These are phyloP conservation scores for Campoletis raptor DNA, from an alignment of 2,888 invertebrate species.

Conservation along the genomic window DNA sequence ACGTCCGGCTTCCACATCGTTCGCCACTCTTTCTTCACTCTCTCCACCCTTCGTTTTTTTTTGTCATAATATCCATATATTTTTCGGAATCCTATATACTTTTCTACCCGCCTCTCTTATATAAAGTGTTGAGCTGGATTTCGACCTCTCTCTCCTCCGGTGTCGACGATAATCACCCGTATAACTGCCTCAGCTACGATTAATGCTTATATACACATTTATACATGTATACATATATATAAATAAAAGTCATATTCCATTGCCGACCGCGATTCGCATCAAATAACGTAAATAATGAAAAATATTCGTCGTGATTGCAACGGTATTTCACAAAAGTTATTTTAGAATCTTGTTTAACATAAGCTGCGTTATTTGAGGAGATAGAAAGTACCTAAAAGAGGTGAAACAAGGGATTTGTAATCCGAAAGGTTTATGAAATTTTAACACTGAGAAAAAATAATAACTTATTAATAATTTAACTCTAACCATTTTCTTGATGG, in stretches of 20 bases:
- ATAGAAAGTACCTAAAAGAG: not conserved
- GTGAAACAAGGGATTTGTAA: not conserved
- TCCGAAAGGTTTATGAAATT: not conserved
- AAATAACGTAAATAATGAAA: not conserved
- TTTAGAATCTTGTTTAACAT: not conserved
- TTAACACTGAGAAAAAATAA: too few species aligned
- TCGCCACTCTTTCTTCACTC: constrained; percentile 31
- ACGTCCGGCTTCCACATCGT: constrained; percentile 58
- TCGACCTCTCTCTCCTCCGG: constrained; percentile 36
- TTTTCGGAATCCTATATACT: constrained; percentile 6
- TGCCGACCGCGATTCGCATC: not conserved
- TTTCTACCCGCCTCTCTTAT: constrained; percentile 4
- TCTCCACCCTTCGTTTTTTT: constrained; percentile 9
- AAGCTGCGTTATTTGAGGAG: too few species aligned
- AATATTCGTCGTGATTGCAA: constrained; percentile 49
- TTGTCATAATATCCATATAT: constrained; percentile 17
- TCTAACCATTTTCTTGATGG: too few species aligned
- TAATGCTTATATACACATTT: constrained; percentile 14
- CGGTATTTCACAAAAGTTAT: constrained; percentile 29
- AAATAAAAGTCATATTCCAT: not conserved
- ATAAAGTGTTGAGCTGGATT: constrained; percentile 1
- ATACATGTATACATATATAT: not conserved
- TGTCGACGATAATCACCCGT: constrained; percentile 56
- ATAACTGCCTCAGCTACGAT: constrained; percentile 32
- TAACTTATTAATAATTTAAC: too few species aligned